Percentiles rank a stretch among this genome's conserved stretches.
These are phyloP conservation scores for Trichogramma evanescens DNA, from an alignment of 2,888 invertebrate genomes.

Conservation along the genomic window DNA sequence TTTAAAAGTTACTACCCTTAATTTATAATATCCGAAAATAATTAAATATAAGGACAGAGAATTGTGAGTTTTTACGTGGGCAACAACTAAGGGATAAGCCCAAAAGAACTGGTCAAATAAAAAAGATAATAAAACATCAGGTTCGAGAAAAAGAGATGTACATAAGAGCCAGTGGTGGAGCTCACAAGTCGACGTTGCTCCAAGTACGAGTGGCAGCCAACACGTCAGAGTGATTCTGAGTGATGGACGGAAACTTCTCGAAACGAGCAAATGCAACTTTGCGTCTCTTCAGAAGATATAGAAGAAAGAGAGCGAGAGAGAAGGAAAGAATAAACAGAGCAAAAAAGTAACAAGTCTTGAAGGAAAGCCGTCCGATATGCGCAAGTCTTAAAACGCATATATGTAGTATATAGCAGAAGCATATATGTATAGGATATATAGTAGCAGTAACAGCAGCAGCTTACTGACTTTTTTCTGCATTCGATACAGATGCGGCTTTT, in stretches of 20 bases:
- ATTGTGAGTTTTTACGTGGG: too few relatives aligned
- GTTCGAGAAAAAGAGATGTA: neutral
- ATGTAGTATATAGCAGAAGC: neutral
- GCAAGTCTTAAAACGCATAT: neutral
- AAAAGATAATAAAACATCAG: too few relatives aligned
- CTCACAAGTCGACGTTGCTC: neutral
- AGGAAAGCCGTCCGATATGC: neutral
- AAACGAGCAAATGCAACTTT: conserved; percentile 27
- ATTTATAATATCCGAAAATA: too few relatives aligned
- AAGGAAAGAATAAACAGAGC: conserved; percentile 1
- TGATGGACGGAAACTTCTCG: conserved; percentile 38
- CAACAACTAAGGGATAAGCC: too few relatives aligned
- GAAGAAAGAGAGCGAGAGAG: neutral
- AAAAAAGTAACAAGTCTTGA: neutral
- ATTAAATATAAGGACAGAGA: too few relatives aligned
- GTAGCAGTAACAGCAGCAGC: too few relatives aligned
- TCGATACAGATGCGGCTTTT: conserved; percentile 18
- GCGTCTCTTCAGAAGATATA: neutral
- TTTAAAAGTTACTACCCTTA: too few relatives aligned
- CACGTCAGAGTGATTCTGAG: conserved; percentile 36
- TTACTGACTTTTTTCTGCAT: neutral
- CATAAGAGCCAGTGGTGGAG: neutral
- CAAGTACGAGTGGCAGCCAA: conserved; percentile 32
- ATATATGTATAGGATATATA: neutral
- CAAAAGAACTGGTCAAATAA: too few relatives aligned